Evolutionary conservation across 2,888 invertebrate species (phyloP).

Genomic region (Drosophila robusta): DNA sequence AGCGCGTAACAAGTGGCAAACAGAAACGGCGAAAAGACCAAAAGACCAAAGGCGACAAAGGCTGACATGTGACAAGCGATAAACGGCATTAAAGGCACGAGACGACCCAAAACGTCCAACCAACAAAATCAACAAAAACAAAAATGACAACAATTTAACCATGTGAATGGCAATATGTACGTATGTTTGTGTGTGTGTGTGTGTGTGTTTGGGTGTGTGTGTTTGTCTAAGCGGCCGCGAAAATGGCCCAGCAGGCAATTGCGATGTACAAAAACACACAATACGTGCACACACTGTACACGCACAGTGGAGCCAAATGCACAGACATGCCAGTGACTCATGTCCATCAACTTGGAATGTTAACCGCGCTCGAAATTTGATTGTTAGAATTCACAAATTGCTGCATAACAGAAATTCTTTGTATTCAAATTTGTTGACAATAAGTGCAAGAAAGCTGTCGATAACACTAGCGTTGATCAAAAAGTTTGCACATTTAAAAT

Average conservation of each 20-base stretch:
- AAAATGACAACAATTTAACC: slow-evolving; percentile 19
- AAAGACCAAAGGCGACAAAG: slow-evolving; percentile 33
- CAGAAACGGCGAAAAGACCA: slow-evolving; percentile 10
- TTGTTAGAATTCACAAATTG: neutral
- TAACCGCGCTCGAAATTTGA: neutral
- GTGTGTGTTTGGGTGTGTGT: slow-evolving; percentile 12
- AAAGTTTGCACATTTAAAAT: too few species aligned
- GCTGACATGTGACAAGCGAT: slow-evolving; percentile 42
- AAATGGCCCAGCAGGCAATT: slow-evolving; percentile 36
- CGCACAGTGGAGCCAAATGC: slow-evolving; percentile 24
- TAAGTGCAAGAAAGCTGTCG: too few species aligned
- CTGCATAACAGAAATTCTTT: too few species aligned
- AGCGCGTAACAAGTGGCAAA: slow-evolving; percentile 60
- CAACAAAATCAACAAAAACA: slow-evolving; percentile 13
- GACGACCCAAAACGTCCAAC: slow-evolving; percentile 24
- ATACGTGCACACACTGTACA: slow-evolving; percentile 13
- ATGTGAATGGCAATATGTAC: slow-evolving; percentile 9
- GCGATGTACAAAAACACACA: slow-evolving; percentile 18
- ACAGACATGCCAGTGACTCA: neutral
- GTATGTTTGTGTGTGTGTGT: neutral
- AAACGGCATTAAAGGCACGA: slow-evolving; percentile 47
- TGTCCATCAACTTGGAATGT: neutral
- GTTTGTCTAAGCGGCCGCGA: slow-evolving; percentile 39
- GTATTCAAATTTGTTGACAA: too few species aligned
- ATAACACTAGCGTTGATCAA: too few species aligned